These are phyloP conservation scores for Ochotona princeps DNA, from an alignment of 2,113 vertebrate genomes.

Conservation along the genomic window DNA sequence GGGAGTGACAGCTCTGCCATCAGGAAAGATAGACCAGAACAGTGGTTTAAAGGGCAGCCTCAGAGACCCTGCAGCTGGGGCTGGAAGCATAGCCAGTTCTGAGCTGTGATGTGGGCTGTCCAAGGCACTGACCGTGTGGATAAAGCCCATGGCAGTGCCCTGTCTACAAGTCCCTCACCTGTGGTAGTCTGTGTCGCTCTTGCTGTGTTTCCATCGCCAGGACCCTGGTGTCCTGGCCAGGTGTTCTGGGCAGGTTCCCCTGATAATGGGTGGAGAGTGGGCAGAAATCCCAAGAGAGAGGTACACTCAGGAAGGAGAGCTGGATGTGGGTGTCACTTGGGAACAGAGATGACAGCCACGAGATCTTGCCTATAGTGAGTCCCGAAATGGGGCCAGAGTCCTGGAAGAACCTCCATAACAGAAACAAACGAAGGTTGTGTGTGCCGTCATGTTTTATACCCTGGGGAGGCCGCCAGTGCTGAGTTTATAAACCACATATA, in stretches of 20 bases:
- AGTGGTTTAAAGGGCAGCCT: too few species aligned
- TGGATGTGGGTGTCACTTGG: rapidly evolving
- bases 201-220: rapidly evolving
- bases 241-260: neutral
- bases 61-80: neutral
- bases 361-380: rapidly evolving
- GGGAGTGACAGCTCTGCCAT: neutral
- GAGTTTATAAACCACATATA: conserved; percentile 30
- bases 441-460: neutral
- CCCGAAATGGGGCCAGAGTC: too few species aligned
- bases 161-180: neutral
- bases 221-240: rapidly evolving
- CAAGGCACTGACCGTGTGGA: rapidly evolving
- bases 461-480: neutral
- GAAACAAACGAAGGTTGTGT: conserved; percentile 9
- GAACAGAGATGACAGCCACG: rapidly evolving
- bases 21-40: neutral
- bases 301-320: too few species aligned
- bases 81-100: neutral
- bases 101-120: neutral
- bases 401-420: neutral
- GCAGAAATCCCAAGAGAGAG: too few species aligned
- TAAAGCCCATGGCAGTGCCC: neutral
- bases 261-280: neutral
- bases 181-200: rapidly evolving